A percentile compares a stretch with the other conserved stretches of the same genome.
Conservation (phyloP, 2,888 invertebrate genomes). For the Rhamnusium bicolor region DNA sequence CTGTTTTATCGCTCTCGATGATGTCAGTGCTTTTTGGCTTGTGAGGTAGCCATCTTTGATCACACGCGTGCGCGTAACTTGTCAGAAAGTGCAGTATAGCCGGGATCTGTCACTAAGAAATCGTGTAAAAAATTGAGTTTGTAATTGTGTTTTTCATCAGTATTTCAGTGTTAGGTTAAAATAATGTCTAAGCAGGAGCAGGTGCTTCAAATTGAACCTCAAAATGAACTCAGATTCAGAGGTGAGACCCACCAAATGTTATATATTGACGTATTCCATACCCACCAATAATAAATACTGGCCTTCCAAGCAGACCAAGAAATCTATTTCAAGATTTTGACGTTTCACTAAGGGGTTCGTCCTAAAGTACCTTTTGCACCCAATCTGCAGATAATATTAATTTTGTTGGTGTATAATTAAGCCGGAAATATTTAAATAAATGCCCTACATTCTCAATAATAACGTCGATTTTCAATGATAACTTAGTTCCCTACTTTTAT, state of each 20-base stretch:
- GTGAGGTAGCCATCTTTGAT: constrained; percentile 47
- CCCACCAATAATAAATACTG: constrained; percentile 48
- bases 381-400: background rate
- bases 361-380: constrained; percentile 10
- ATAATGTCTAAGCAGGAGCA: constrained; percentile 83
- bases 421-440: constrained; percentile 6
- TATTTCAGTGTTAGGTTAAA: constrained; percentile 60
- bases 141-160: constrained; percentile 56
- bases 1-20: constrained; percentile 35
- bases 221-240: constrained; percentile 90
- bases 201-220: constrained; percentile 89
- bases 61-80: constrained; percentile 60
- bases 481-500: constrained; percentile 24
- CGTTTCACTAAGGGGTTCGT: constrained; percentile 41
- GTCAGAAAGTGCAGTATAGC: constrained; percentile 67
- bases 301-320: constrained; percentile 47
- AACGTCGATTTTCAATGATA: constrained; percentile 34
- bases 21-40: constrained; percentile 44
- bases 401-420: background rate
- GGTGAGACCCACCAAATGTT: constrained; percentile 75
- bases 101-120: constrained; percentile 67
- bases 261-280: constrained; percentile 56
- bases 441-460: constrained; percentile 26
- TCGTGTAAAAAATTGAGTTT: constrained; percentile 59
- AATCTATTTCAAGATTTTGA: constrained; percentile 60